These are phyloP conservation scores for Phalacrocorax aristotelis DNA, from an alignment of 2,113 vertebrate genomes.

Conservation along the genomic window DNA sequence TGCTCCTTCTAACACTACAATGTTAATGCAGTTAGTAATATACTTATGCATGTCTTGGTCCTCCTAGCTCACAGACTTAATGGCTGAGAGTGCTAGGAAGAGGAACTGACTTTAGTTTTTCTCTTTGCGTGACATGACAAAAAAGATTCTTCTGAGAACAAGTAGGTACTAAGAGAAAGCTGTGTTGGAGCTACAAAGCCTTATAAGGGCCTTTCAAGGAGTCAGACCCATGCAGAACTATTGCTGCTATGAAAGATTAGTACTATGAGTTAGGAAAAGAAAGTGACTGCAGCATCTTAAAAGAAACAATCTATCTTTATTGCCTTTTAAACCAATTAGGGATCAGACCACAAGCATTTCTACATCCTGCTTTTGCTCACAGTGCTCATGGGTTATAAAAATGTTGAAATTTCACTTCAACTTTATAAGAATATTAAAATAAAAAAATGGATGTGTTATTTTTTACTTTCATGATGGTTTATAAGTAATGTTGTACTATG, in stretches of 20 bases:
- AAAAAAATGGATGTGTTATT: background rate
- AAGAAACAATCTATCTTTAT: constrained; percentile 9
- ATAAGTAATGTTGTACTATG: background rate
- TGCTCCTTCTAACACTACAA: background rate
- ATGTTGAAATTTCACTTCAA: background rate
- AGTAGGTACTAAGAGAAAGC: background rate
- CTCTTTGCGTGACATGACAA: background rate
- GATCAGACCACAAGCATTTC: constrained; percentile 18
- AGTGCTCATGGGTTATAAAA: background rate
- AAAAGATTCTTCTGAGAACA: background rate
- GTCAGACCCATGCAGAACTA: background rate
- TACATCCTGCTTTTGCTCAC: constrained; percentile 11
- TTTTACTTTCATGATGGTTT: background rate
- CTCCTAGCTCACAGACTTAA: background rate
- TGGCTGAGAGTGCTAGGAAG: background rate
- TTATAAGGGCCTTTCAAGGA: background rate
- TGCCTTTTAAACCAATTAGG: constrained; percentile 1
- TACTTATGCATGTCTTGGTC: background rate
- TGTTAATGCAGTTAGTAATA: background rate
- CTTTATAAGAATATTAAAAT: background rate
- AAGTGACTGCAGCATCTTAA: background rate
- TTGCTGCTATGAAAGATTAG: background rate
- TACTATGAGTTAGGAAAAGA: background rate
- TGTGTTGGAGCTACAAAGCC: background rate
- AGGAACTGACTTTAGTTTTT: background rate